Evolutionary conservation across 2,113 vertebrate genomes (phyloP), one percentile per base, ranked within the genome.

Genomic region (Canis aureus): DNA sequence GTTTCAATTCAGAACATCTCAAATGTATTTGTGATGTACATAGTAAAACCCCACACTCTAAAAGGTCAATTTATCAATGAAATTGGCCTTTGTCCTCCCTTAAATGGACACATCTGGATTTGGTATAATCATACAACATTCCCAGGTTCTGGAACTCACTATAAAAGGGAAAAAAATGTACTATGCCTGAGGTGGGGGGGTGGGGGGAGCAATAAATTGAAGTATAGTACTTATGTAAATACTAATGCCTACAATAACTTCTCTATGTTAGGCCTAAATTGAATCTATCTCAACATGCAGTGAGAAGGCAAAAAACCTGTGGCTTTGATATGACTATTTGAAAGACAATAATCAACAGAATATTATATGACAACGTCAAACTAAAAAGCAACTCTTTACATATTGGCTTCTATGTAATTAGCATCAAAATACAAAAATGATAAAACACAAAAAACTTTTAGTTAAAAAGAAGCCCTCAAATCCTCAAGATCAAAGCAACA

Each of bases 381-480:
- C 66, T 69, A 86, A 80, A 97, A 80, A 69, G 55, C 57, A 95
- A 94, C 4, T 91, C 23, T 86, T 95, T 67, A 91, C 67, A 96
- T 92, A 13, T 87, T 69, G 89, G 51, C 7, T 87, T 17, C 69
- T 79, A 78, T 71, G 6, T 76, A 95, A 90, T 83, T 3, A 49
- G 29, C 25, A 96, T 53, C 71, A 89, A 97, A 89, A 74, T n/a
- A 89, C 23, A 91, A 66, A 87, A 91, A 71, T 64, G 32, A 53
- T 67, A 66, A 85, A 69, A 66, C 20, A 66, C 43, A n/a, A 74
- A 53, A 32, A 74, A 43, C 11, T 35, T 81, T 62, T 27, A 67
- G 81, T 55, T 20, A 11, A 51, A 53, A 76, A 66, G 10, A 29
- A 16, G 53, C 23, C 79, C 64, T 96, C 94, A 92, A 96, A 86